phyloP scores from a whole-genome alignment of 2,888 invertebrate genomes.

The Macrostomum cliftonense region DNA sequence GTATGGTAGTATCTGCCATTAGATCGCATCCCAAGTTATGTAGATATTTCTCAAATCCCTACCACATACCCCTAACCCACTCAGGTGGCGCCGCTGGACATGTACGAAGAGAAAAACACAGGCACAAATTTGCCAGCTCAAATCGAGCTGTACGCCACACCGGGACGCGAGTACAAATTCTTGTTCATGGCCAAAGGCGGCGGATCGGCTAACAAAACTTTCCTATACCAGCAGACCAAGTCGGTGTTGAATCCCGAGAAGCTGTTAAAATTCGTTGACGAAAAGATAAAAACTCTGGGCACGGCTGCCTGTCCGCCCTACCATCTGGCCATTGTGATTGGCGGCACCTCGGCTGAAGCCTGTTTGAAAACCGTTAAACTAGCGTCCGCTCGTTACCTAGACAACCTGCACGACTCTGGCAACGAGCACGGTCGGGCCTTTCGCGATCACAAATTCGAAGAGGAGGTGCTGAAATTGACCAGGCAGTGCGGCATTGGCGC shows the following conservation, averaged over 20 bases:
- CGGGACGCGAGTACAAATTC: constrained; percentile 32
- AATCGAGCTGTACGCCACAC: constrained; percentile 33
- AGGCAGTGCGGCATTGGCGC: constrained; percentile 34
- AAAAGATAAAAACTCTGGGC: constrained; percentile 37
- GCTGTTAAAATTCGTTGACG: constrained; percentile 29
- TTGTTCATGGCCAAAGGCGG: constrained; percentile 38
- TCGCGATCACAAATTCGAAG: constrained; percentile 29
- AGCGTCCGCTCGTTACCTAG: constrained; percentile 33
- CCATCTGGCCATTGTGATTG: constrained; percentile 34
- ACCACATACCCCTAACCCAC: not conserved
- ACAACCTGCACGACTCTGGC: constrained; percentile 28
- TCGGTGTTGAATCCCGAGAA: constrained; percentile 34
- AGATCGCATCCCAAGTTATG: too few relatives aligned
- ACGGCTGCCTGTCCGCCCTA: constrained; percentile 39
- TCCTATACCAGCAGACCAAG: constrained; percentile 36
- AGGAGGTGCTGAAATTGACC: constrained; percentile 26
- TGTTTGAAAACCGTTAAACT: constrained; percentile 36
- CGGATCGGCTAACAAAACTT: constrained; percentile 37
- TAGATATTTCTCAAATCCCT: too few relatives aligned
- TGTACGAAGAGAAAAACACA: constrained; percentile 36
- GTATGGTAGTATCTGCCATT: too few relatives aligned
- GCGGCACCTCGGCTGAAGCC: constrained; percentile 36
- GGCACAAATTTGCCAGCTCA: constrained; percentile 36
- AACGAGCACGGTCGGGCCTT: constrained; percentile 36
- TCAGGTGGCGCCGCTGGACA: constrained; percentile 34